phyloP scores from a whole-genome alignment of 2,113 vertebrate genomes.

The Meles meles region DNA sequence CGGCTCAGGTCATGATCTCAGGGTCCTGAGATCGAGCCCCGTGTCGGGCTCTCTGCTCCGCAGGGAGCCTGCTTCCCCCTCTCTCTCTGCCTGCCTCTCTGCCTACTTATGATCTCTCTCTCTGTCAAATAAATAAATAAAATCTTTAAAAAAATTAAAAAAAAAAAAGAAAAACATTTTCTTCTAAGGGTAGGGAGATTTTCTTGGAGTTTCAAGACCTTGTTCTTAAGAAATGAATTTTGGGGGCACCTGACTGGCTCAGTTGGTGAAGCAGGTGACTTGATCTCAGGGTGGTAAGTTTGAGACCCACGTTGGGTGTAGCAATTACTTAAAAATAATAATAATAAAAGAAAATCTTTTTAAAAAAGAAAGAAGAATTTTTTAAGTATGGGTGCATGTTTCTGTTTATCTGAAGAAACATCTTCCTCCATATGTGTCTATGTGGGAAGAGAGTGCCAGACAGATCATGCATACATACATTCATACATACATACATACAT shows the following conservation, averaged over 20 bases:
- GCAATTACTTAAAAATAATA: not conserved
- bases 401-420: not conserved
- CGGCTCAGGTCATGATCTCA: no score
- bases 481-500: no score
- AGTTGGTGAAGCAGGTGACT: not conserved
- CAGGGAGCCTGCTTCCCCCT: no score
- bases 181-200: not conserved
- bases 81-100: no score
- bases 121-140: no score
- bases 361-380: not conserved
- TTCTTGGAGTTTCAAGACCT: not conserved
- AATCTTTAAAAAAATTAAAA: no score
- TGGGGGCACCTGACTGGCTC: not conserved
- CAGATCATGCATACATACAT: not conserved
- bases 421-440: not conserved
- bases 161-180: slow-evolving; percentile 44
- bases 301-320: not conserved
- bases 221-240: not conserved
- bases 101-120: no score
- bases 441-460: not conserved
- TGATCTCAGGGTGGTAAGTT: not conserved
- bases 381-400: not conserved
- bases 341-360: not conserved
- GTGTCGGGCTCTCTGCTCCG: no score
- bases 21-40: no score